Evolutionary conservation across 2,113 vertebrate species (phyloP), one percentile per base, ranked within the genome.

Genomic region (Sminthopsis crassicaudata): DNA sequence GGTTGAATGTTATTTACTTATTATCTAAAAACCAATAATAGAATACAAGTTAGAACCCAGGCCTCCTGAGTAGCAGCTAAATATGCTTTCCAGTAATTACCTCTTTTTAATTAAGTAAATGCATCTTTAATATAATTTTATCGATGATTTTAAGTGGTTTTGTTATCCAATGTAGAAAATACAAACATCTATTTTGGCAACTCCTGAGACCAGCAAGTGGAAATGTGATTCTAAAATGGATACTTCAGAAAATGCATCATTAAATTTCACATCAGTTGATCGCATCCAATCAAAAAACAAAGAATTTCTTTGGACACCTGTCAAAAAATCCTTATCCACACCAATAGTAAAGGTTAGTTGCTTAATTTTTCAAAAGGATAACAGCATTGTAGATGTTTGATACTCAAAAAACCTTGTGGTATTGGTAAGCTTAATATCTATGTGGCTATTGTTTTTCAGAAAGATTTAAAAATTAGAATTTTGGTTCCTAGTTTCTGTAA

Each of bases 281-380:
- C 51, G 89, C 92, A 95, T 51, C 27, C 96, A n/a, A 46, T 57
- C 95, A 84, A 97, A 97, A 98, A 96, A 98, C 93, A 98, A 96
- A 96, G 96, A 94, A 8, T 84, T 11, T 96, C 30, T 93, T 50
- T 95, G 26, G 55, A 95, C 88, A 27, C 51, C 97, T 96, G 52
- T 94, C 57, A 97, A 94, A 97, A 98, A n/a, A 84, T 9, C 36
- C 76, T 92, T 95, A 92, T 91, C 92, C 92, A 93, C 55, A 95
- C 53, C 97, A 53, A 67, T 96, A 11, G 4, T 97, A 94, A 98
- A 98, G 98, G 98, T 98, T 97, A 93, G 97, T 98, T 97, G 50
- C 50, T 98, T 53, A 96, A 1, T 90, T 93, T 97, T 96, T 24
- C n/a, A 92, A 93, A n/a, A 76, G 90, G 89, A 23, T 67, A 91